Base-by-base conservation (phyloP, 2,113 vertebrate genomes). In the Dasyurus viverrinus region DNA sequence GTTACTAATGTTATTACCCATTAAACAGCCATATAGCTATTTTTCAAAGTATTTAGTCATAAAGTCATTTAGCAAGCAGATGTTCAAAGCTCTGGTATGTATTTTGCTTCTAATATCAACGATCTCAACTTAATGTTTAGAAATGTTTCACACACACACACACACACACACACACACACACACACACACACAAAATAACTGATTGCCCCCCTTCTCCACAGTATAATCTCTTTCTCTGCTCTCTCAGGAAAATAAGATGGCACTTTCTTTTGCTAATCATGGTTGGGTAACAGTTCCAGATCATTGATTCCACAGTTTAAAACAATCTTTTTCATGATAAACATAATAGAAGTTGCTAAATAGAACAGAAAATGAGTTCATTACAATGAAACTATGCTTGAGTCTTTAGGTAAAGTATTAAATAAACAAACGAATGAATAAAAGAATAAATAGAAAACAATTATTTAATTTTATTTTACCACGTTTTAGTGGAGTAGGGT, bases 41-140 rank as follows among this genome's bases (percentile, higher is more conserved):
- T 97, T 97, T 96, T 93, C 90, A 92, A 95, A 96, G 30, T 55
- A 96, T 96, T 97, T 91, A 95, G 89, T 54, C 89, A 96, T 94
- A 92, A 94, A 96, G 89, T 89, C 68, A 54, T 97, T 96, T 97
- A 95, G 46, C 47, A 97, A 95, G 68, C 94, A 96, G 93, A 93
- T 97, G 42, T 93, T 96, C 47, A 95, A 47, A 76, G 91, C 89
- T 97, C 30, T 10, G 42, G 54, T 92, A 97, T 68, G 1, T 95
- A 90, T 89, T 94, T 93, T 89, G 57, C 46, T 95, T 90, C 91
- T 89, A 91, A 94, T 42, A 9, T 25, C 60, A 94, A 6, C 50
- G 27, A 54, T 48, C 50, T 91, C 94, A 95, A 10, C 26, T 90
- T 93, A 46, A 89, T 94, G 93, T 92, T 11, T 8, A 96, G 14